Evolutionary conservation across 2,888 invertebrate species (phyloP), one percentile per base, ranked within the genome.

Genomic region (Odontomyia ornata): DNA sequence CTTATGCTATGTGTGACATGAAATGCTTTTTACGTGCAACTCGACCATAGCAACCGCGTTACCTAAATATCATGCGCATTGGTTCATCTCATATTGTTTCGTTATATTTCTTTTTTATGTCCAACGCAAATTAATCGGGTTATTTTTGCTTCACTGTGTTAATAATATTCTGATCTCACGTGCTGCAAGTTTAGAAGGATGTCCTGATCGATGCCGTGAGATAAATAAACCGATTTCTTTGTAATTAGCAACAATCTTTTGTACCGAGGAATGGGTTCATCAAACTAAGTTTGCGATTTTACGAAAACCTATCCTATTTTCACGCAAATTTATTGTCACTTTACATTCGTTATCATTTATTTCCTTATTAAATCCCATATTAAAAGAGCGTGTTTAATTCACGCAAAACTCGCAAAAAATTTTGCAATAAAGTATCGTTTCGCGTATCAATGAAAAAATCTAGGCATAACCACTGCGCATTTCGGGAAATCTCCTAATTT

Each of bases 221-320:
- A 57, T 57, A 57, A 57, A 9, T 21, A 57, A 57, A 57, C 57
- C 23, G n/a, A 21, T 57, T 57, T n/a, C 57, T 57, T 9, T 9
- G 57, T 57, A 57, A 57, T 57, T 57, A 57, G n/a, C n/a, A 21
- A 57, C 57, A 57, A 57, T 21, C 57, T 25, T 57, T 57, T 57
- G 57, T 57, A 57, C 57, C 57, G 57, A 57, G 57, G 57, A 57
- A 57, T 57, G 57, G 57, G 57, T 57, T 57, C 3, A 5, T 36
- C 5, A 5, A 3, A 36, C 36, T 9, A 36, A 36, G 5, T 36
- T 36, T 36, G 36, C 36, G 36, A 36, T 36, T 36, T 9, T 21
- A 57, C 57, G n/a, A 57, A 57, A 57, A 57, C 57, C 21, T n/a
- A 3, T 57, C 3, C 21, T 21, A 15, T 9, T 57, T 57, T 18